A percentile compares a stretch with the other conserved stretches of the same genome.
Evolutionary conservation across 1,140 invertebrate genomes (phyloP).

Genomic region (Papilio xuthus): DNA sequence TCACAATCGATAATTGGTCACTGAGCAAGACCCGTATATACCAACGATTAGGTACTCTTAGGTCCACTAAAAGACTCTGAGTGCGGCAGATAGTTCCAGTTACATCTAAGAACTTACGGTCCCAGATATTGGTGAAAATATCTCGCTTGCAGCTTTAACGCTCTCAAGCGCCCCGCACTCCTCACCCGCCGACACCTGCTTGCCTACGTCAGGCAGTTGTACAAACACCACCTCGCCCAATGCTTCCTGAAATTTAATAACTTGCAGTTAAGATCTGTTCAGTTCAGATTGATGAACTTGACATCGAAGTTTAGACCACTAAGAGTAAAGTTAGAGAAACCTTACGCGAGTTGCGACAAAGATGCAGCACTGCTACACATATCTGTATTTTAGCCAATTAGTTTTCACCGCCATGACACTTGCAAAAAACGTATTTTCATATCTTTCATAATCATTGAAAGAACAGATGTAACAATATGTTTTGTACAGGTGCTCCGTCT

Average conservation of each 20-base stretch:
- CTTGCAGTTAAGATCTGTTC: background rate
- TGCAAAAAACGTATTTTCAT: too few species aligned
- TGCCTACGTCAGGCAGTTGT: conserved; percentile 92
- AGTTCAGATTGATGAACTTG: background rate
- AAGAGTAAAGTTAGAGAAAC: too few species aligned
- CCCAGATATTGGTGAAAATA: conserved; percentile 95
- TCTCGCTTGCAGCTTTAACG: conserved; percentile 97
- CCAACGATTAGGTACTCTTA: too few species aligned
- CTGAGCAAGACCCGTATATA: background rate
- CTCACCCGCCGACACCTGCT: conserved; percentile 83
- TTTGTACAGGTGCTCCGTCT: too few species aligned
- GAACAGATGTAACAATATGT: too few species aligned
- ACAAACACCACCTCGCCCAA: conserved; percentile 97
- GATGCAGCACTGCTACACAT: too few species aligned
- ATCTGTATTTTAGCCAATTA: too few species aligned
- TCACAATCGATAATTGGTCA: background rate
- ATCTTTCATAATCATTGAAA: too few species aligned
- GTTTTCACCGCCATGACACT: too few species aligned
- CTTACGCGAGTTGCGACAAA: too few species aligned
- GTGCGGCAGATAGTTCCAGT: background rate
- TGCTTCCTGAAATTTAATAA: conserved; percentile 81
- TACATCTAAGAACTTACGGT: conserved; percentile 82
- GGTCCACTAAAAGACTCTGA: background rate
- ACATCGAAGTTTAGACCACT: background rate
- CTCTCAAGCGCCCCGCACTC: conserved; percentile 97